Evolutionary conservation across 2,113 vertebrate species (phyloP).

Genomic region (Myanophis thanlyinensis): DNA sequence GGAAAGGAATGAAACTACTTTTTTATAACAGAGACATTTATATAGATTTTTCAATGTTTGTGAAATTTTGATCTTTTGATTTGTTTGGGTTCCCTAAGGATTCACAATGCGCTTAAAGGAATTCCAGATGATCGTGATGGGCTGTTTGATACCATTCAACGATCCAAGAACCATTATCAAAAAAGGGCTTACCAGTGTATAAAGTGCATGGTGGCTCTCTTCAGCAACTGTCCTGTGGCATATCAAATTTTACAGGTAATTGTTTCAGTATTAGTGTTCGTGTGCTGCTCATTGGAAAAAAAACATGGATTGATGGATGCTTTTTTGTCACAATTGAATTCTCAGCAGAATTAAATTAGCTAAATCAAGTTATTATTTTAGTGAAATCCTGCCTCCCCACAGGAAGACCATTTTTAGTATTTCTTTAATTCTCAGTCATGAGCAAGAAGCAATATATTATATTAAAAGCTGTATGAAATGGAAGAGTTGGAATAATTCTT

Average conservation of each 20-base stretch:
- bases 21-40: not conserved
- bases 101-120: conserved; percentile 98
- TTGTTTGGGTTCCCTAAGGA: conserved; percentile 70
- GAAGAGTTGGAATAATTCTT: not conserved
- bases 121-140: conserved; percentile 98
- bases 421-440: not conserved
- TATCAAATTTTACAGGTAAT: conserved; percentile 98
- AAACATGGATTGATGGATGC: not conserved
- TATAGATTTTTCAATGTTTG: not conserved
- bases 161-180: conserved; percentile 99
- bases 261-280: not conserved
- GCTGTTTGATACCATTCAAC: conserved; percentile 98
- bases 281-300: not conserved
- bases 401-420: not conserved
- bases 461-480: not conserved
- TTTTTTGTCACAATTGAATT: not conserved
- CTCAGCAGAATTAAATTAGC: not conserved
- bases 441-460: not conserved
- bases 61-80: conserved; percentile 23
- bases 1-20: not conserved
- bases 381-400: not conserved
- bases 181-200: conserved; percentile 99
- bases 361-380: not conserved
- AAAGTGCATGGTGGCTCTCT: conserved; percentile 99
- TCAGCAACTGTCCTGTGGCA: conserved; percentile 98